phyloP scores from a whole-genome alignment of 1,140 invertebrate genomes.

The Anoplophora glabripennis region DNA sequence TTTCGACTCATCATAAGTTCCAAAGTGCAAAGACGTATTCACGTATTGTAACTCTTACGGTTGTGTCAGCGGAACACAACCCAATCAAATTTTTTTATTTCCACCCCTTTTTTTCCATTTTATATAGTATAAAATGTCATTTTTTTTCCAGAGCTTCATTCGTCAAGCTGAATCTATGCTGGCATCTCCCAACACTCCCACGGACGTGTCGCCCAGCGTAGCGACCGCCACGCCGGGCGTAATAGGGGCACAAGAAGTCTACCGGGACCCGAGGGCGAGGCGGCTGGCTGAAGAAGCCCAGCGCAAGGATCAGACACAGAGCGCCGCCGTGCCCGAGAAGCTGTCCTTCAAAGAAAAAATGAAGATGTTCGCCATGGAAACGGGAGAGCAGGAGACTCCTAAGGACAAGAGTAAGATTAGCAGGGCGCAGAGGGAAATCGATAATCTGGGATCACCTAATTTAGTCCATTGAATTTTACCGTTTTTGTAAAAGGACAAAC shows the following conservation, averaged over 20 bases:
- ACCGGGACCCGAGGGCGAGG: conserved; percentile 81
- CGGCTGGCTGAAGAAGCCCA: conserved; percentile 77
- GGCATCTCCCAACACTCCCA: conserved; percentile 68
- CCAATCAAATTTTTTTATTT: no score
- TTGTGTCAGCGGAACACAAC: no score
- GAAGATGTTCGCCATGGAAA: conserved; percentile 95
- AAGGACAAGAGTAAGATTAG: conserved; percentile 92
- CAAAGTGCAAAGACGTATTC: no score
- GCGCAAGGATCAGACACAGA: conserved; percentile 61
- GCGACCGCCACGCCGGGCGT: conserved; percentile 77
- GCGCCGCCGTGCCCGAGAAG: conserved; percentile 78
- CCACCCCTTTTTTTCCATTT: no score
- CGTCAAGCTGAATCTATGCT: conserved; percentile 74
- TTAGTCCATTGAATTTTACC: conserved; percentile 41
- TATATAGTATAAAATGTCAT: no score
- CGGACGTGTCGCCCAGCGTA: conserved; percentile 54
- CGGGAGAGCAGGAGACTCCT: conserved; percentile 81
- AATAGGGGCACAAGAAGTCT: conserved; percentile 91
- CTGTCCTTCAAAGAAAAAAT: conserved; percentile 93
- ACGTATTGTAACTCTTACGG: no score
- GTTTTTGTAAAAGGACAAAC: not conserved
- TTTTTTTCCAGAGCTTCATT: conserved; percentile 68
- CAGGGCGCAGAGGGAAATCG: conserved; percentile 87
- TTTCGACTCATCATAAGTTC: no score
- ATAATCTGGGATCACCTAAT: conserved; percentile 58